Conservation (phyloP, 2,113 vertebrate genomes). For the Gorilla gorilla region DNA sequence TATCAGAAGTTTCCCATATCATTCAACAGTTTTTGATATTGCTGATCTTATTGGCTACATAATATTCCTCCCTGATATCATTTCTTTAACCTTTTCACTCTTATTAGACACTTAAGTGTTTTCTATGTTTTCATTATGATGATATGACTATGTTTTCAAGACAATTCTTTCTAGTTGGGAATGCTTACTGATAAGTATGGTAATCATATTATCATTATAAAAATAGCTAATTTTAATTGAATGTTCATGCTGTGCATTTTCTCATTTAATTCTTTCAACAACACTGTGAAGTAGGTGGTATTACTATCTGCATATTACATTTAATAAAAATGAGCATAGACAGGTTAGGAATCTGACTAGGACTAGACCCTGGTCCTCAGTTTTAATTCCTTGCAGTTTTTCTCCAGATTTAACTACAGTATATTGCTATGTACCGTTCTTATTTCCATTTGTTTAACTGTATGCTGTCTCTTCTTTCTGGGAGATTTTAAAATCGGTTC, state of each 20-base stretch:
- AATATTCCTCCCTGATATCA: neutral
- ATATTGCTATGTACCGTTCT: neutral
- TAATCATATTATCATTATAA: neutral
- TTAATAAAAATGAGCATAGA: neutral
- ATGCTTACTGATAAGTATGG: neutral
- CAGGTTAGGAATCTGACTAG: neutral
- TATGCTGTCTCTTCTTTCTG: neutral
- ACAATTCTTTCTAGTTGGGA: neutral
- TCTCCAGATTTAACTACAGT: neutral
- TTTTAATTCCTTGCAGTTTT: neutral
- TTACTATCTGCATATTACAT: neutral
- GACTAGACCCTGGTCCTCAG: neutral
- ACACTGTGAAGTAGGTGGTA: neutral
- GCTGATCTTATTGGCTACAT: neutral
- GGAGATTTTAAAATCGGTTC: neutral
- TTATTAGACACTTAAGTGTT: neutral
- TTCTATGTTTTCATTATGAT: neutral
- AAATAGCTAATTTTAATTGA: neutral
- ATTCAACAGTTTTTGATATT: neutral
- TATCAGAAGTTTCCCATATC: neutral
- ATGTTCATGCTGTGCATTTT: neutral
- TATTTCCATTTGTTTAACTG: neutral
- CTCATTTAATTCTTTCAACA: slow-evolving; percentile 6
- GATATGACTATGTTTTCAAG: neutral
- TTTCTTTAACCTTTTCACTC: neutral